phyloP scores from a whole-genome alignment of 2,113 vertebrate species.

The Phaethon lepturus region DNA sequence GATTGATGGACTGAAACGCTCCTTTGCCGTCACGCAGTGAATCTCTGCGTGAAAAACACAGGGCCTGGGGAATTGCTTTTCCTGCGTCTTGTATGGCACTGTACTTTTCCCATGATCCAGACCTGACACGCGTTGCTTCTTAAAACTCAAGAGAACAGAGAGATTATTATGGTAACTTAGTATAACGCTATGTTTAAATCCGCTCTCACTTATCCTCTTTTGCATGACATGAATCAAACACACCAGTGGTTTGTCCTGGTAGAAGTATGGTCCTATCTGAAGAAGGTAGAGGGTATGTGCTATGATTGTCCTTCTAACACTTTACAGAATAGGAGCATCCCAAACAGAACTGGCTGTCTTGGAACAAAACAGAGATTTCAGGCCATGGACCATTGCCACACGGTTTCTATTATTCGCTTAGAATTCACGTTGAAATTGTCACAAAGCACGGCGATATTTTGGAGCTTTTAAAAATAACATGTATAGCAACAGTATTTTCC shows the following conservation, averaged over 20 bases:
- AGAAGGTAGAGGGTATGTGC: background rate
- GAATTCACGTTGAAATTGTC: background rate
- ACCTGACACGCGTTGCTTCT: fast-evolving
- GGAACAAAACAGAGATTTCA: background rate
- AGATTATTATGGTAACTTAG: background rate
- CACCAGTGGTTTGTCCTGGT: background rate
- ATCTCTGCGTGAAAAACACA: background rate
- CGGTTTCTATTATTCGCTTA: background rate
- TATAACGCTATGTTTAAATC: background rate
- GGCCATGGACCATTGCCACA: background rate
- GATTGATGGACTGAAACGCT: background rate
- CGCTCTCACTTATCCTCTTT: background rate
- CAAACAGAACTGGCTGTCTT: background rate
- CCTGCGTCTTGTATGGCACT: background rate
- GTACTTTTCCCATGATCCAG: background rate
- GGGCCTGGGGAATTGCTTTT: background rate
- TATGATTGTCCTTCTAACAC: background rate
- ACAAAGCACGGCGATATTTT: background rate
- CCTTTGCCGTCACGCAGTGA: background rate
- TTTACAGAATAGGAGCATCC: background rate
- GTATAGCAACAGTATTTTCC: background rate
- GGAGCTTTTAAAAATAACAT: background rate
- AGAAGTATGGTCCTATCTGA: background rate
- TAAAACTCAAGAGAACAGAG: background rate
- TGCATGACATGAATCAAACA: background rate